Evolutionary conservation across 2,888 invertebrate genomes (phyloP).

Genomic region (Fissipunctia ypsillon): DNA sequence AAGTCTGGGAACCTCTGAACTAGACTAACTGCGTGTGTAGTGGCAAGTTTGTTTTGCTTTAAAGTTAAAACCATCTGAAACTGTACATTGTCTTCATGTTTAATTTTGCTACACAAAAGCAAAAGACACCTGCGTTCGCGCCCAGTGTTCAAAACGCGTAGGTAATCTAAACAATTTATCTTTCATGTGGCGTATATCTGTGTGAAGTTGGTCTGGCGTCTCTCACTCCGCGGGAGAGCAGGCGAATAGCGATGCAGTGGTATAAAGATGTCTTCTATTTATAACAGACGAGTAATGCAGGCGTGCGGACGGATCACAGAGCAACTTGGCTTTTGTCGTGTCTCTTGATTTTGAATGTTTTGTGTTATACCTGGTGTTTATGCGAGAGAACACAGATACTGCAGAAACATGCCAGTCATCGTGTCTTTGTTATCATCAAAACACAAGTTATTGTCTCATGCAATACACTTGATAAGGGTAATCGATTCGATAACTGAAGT

Average conservation of each 20-base stretch:
- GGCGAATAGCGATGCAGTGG: slow-evolving; percentile 80
- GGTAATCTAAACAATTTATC: slow-evolving; percentile 80
- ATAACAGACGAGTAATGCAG: slow-evolving; percentile 84
- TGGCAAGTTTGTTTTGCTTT: slow-evolving; percentile 1
- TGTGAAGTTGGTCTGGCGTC: slow-evolving; percentile 80
- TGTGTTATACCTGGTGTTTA: slow-evolving; percentile 64
- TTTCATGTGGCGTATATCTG: slow-evolving; percentile 70
- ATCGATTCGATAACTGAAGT: slow-evolving; percentile 41
- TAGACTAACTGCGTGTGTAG: slow-evolving; percentile 10
- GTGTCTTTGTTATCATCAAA: slow-evolving; percentile 26
- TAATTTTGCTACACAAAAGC: slow-evolving; percentile 57
- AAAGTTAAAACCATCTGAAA: slow-evolving; percentile 11
- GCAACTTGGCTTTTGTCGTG: slow-evolving; percentile 79
- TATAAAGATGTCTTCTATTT: slow-evolving; percentile 88
- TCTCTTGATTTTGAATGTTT: slow-evolving; percentile 81
- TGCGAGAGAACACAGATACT: slow-evolving; percentile 43
- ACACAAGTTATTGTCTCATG: slow-evolving; percentile 26
- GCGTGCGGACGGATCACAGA: slow-evolving; percentile 79
- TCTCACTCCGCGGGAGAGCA: slow-evolving; percentile 87
- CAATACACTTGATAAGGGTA: slow-evolving; percentile 30
- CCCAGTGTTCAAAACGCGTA: slow-evolving; percentile 68
- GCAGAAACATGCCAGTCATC: slow-evolving; percentile 45
- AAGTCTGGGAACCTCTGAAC: no score
- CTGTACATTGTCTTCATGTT: slow-evolving; percentile 41
- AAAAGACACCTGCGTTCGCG: slow-evolving; percentile 63